Conservation (phyloP, 2,113 vertebrate species). For the Passer domesticus region DNA sequence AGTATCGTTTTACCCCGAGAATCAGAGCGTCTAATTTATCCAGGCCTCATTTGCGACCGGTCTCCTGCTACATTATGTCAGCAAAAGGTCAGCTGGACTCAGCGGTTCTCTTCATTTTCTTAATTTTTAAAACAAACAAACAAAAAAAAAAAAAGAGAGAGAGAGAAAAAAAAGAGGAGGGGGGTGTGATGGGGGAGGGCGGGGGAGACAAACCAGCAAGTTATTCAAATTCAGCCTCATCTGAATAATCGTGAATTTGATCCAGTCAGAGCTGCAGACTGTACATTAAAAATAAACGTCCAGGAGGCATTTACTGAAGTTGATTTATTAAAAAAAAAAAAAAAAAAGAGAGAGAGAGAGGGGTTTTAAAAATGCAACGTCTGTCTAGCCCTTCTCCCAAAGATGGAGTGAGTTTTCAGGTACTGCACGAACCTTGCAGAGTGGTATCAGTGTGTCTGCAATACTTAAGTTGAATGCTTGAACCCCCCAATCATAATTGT, state of each 20-base stretch:
- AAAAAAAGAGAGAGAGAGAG: background rate
- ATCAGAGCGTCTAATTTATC: constrained; percentile 61
- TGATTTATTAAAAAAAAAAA: background rate
- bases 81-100: constrained; percentile 71
- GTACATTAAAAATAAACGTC: constrained; percentile 58
- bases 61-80: constrained; percentile 62
- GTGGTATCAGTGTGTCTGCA: background rate
- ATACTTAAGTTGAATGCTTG: background rate
- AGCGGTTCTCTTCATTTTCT: constrained; percentile 46
- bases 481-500: constrained; percentile 17
- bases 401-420: constrained; percentile 24
- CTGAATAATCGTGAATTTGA: constrained; percentile 62
- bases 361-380: background rate
- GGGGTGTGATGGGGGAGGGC: background rate
- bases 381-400: constrained; percentile 1
- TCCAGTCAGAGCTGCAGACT: constrained; percentile 42
- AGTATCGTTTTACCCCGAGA: constrained; percentile 36
- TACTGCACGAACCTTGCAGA: background rate
- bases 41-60: constrained; percentile 62
- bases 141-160: background rate
- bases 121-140: constrained; percentile 22
- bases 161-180: background rate
- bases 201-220: constrained; percentile 5
- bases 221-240: constrained; percentile 45
- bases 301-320: constrained; percentile 27